Conservation (phyloP, 2,113 vertebrate species). For the Nycticebus coucang region DNA sequence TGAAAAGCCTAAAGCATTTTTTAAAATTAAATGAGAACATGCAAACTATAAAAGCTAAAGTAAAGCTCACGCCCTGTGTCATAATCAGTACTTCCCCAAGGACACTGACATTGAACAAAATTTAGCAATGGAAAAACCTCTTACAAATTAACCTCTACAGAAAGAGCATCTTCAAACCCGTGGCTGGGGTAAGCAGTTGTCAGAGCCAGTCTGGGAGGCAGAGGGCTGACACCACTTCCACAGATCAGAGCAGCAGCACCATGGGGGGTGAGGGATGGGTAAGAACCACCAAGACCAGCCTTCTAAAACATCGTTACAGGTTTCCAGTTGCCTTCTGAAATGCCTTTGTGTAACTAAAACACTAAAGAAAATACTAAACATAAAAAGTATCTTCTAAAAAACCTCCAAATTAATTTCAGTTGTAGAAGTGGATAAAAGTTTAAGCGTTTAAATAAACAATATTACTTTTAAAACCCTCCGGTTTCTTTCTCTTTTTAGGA, state of each 20-base stretch:
- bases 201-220: not conserved
- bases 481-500: not conserved
- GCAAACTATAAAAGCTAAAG: not conserved
- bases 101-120: not conserved
- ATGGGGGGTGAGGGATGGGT: accelerated
- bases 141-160: not conserved
- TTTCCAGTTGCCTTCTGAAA: not conserved
- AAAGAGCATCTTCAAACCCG: not conserved
- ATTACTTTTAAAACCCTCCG: not conserved
- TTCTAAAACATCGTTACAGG: not conserved
- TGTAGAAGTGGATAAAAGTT: not conserved
- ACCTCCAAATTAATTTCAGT: not conserved
- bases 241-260: not conserved
- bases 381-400: not conserved
- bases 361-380: not conserved
- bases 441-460: constrained; percentile 14
- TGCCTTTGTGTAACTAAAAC: not conserved
- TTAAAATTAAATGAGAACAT: constrained; percentile 7
- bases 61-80: not conserved
- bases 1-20: not conserved
- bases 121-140: not conserved
- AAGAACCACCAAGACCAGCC: not conserved
- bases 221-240: not conserved
- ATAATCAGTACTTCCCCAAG: not conserved
- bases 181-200: not conserved